These are phyloP conservation scores for Chloroclysta siterata DNA, from an alignment of 2,888 invertebrate genomes.

Conservation along the genomic window DNA sequence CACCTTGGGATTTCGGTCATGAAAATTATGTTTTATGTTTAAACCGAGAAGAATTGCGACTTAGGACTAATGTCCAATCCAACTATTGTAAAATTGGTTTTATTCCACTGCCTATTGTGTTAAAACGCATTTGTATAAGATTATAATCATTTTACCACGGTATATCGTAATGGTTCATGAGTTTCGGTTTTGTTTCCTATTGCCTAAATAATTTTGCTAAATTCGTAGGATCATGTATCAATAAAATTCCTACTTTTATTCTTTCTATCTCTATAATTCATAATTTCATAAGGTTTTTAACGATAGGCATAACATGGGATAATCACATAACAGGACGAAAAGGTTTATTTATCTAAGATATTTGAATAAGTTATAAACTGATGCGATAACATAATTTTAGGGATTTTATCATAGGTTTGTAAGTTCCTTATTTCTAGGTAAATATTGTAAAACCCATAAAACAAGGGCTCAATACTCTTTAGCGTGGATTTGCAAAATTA, in stretches of 20 bases:
- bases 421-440: too few relatives aligned
- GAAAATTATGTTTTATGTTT: conserved; percentile 32
- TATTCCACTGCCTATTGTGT: conserved; percentile 39
- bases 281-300: too few relatives aligned
- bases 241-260: too few relatives aligned
- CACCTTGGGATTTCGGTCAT: conserved; percentile 38
- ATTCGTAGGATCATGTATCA: background rate
- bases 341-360: too few relatives aligned
- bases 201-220: conserved; percentile 4
- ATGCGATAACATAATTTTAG: too few relatives aligned
- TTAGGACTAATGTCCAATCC: conserved; percentile 26
- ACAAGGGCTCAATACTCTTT: too few relatives aligned
- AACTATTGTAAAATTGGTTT: conserved; percentile 34
- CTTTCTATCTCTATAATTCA: background rate
- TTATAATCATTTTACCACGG: conserved; percentile 43
- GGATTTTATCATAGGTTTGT: too few relatives aligned
- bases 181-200: conserved; percentile 30
- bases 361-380: too few relatives aligned
- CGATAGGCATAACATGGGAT: too few relatives aligned
- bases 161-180: conserved; percentile 33
- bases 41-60: conserved; percentile 27
- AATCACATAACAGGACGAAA: too few relatives aligned
- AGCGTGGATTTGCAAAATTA: too few relatives aligned
- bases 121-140: conserved; percentile 34
- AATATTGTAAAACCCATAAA: too few relatives aligned